Evolutionary conservation across 1,140 invertebrate genomes (phyloP).

Genomic region (Atta texana): DNA sequence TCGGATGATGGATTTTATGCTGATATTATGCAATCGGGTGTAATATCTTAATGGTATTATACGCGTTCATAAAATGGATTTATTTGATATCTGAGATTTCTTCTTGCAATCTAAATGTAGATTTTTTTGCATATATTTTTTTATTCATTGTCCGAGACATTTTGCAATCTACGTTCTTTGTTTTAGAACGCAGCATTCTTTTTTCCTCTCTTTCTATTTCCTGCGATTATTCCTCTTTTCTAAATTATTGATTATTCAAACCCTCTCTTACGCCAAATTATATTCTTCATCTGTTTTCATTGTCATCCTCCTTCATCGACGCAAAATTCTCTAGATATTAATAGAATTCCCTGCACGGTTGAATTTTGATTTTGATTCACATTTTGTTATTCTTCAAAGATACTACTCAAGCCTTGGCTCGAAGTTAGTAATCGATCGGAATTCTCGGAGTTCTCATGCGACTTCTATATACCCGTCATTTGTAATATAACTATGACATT

Average conservation of each 20-base stretch:
- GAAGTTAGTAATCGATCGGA: constrained; percentile 21
- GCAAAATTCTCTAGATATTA: background rate
- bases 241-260: background rate
- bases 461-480: constrained; percentile 8
- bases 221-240: background rate
- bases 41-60: background rate
- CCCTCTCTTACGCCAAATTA: background rate
- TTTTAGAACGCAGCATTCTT: background rate
- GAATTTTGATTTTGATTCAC: background rate
- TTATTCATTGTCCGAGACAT: background rate
- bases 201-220: background rate
- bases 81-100: background rate
- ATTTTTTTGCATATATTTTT: no score
- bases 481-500: constrained; percentile 4
- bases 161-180: background rate
- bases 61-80: background rate
- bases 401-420: background rate
- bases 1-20: background rate
- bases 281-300: no score
- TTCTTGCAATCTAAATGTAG: background rate
- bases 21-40: background rate
- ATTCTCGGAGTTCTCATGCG: constrained; percentile 5
- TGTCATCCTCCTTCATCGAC: background rate
- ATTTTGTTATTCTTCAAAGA: background rate
- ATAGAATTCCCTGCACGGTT: background rate